A percentile compares a stretch with the other conserved stretches of the same genome.
phyloP scores from a whole-genome alignment of 2,113 vertebrate genomes.

The Pomatorhinus ruficollis region DNA sequence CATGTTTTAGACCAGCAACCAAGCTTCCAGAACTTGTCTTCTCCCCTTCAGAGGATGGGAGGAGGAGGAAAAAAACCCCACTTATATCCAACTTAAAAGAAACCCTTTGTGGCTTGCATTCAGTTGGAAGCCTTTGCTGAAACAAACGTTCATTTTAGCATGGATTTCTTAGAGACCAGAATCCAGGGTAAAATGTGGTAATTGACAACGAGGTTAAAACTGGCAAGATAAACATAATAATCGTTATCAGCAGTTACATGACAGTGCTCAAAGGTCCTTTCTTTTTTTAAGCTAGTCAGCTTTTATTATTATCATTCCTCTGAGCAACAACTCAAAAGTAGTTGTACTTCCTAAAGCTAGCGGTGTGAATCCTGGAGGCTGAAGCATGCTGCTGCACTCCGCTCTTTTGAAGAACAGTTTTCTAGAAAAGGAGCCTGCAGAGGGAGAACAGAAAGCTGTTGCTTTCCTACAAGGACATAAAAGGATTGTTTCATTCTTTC shows the following conservation, averaged over 20 bases:
- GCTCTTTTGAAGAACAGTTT: background rate
- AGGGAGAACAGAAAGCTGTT: background rate
- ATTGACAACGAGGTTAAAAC: background rate
- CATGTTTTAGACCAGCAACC: background rate
- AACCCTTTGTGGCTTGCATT: background rate
- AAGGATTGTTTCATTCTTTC: constrained; percentile 8
- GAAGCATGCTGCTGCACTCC: background rate
- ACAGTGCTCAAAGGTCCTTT: background rate
- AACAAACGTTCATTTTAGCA: background rate
- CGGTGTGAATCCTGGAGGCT: background rate
- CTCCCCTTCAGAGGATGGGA: background rate
- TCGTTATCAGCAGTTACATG: background rate
- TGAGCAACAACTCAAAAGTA: background rate
- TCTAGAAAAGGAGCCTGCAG: background rate
- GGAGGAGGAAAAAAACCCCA: accelerated
- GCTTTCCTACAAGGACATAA: background rate
- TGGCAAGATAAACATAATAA: background rate
- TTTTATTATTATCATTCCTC: background rate
- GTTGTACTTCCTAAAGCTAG: background rate
- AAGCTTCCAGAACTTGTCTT: background rate
- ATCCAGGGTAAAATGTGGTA: background rate
- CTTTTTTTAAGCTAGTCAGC: background rate
- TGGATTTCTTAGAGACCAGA: background rate
- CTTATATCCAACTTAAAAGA: background rate
- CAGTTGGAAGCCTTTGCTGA: background rate